phyloP scores from a whole-genome alignment of 2,888 invertebrate species.

The Melieria omissa region DNA sequence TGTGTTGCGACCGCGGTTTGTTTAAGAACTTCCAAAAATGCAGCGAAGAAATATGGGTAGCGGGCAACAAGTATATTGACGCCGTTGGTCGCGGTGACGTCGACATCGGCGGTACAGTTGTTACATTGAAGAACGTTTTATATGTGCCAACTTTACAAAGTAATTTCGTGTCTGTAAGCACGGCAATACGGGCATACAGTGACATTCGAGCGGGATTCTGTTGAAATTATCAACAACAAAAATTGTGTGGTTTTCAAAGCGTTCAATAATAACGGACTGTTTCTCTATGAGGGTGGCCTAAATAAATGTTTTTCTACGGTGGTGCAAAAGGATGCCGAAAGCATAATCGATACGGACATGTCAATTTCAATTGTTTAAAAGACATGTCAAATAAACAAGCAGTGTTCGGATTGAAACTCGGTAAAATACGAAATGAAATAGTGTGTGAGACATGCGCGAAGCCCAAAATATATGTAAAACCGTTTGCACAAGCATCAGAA shows the following conservation, averaged over 20 bases:
- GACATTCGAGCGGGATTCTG: background rate
- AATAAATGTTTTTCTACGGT: conserved; percentile 4
- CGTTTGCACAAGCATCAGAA: conserved; percentile 12
- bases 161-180: conserved; percentile 5
- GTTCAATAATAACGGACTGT: background rate
- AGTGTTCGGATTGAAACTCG: background rate
- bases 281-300: background rate
- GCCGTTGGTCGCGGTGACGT: conserved; percentile 5
- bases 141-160: conserved; percentile 5
- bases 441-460: conserved; percentile 11
- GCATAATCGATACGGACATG: conserved; percentile 1
- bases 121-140: conserved; percentile 12
- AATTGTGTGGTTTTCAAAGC: background rate
- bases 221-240: background rate
- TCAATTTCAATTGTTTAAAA: background rate
- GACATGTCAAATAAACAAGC: background rate
- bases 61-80: conserved; percentile 4
- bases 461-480: conserved; percentile 10
- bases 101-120: conserved; percentile 1
- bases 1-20: conserved; percentile 6
- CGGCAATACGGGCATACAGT: conserved; percentile 7
- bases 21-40: background rate
- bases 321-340: background rate
- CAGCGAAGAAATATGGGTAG: background rate
- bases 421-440: conserved; percentile 9